A percentile compares a stretch with the other conserved stretches of the same genome.
Conservation (phyloP, 2,888 invertebrate species). For the Mesorhabditis spiculigera region DNA sequence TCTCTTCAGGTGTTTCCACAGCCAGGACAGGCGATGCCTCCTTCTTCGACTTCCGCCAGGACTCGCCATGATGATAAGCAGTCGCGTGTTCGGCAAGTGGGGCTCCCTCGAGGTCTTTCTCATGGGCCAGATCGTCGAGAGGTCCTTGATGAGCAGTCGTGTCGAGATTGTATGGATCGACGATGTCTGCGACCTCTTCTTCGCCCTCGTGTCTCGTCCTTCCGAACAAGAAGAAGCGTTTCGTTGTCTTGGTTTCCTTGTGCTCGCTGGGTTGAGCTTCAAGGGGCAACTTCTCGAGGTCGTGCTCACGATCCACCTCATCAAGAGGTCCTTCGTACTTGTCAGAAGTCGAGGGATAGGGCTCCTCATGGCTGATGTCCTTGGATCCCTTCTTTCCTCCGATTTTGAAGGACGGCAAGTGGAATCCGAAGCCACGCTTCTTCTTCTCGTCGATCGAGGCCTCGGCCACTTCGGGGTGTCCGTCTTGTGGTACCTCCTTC, state of each 20-base stretch:
- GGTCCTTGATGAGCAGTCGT: too few species aligned
- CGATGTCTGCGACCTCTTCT: too few species aligned
- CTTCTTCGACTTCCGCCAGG: too few species aligned
- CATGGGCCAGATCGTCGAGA: too few species aligned
- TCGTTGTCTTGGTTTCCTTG: background rate
- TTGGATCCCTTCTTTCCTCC: background rate
- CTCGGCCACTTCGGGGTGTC: background rate
- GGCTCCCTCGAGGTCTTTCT: too few species aligned
- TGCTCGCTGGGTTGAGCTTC: background rate
- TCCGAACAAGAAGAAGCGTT: too few species aligned
- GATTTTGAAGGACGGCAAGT: background rate
- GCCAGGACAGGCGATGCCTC: too few species aligned
- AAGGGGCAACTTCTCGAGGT: slow-evolving; percentile 10
- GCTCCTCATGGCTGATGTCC: background rate
- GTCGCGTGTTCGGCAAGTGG: too few species aligned
- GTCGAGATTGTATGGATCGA: too few species aligned
- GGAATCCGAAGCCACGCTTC: slow-evolving; percentile 2
- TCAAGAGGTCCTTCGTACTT: slow-evolving; percentile 16
- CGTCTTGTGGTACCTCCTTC: slow-evolving; percentile 7
- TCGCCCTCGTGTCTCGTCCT: too few species aligned
- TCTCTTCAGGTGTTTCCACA: background rate
- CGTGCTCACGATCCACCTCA: slow-evolving; percentile 4
- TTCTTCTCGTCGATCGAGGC: background rate
- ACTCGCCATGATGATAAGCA: too few species aligned
- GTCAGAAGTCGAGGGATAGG: slow-evolving; percentile 8